These are phyloP conservation scores for Kuschelorhynchus macadamiae DNA, from an alignment of 2,888 invertebrate genomes.

Conservation along the genomic window DNA sequence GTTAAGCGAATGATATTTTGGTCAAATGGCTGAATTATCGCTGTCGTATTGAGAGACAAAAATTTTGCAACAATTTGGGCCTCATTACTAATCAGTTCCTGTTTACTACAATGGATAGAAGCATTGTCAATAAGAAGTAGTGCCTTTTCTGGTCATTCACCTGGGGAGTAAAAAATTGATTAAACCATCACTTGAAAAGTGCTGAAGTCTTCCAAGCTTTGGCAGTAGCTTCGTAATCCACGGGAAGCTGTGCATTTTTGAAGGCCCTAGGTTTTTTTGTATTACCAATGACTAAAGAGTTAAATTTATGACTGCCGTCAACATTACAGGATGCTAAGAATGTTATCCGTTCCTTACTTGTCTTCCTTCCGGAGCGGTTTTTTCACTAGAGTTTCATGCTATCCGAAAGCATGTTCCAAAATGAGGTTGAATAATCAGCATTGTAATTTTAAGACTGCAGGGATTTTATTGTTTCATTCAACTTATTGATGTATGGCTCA, in stretches of 20 bases:
- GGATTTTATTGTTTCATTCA: neutral
- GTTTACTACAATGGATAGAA: conserved; percentile 28
- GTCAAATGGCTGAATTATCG: conserved; percentile 30
- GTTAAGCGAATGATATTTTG: conserved; percentile 34
- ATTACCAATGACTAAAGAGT: conserved; percentile 45
- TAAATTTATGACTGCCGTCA: conserved; percentile 49
- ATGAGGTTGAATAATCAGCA: neutral
- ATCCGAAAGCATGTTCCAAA: no score
- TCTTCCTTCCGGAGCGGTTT: conserved; percentile 30
- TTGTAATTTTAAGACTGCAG: no score
- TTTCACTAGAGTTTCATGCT: no score
- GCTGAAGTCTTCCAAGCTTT: conserved; percentile 39
- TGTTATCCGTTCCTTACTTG: conserved; percentile 39
- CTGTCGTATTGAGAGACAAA: conserved; percentile 21
- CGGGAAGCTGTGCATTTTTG: conserved; percentile 29
- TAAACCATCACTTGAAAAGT: neutral
- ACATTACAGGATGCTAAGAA: conserved; percentile 51
- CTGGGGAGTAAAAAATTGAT: conserved; percentile 33
- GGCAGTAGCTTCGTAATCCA: conserved; percentile 25
- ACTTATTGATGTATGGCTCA: no score
- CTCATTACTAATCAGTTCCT: conserved; percentile 32
- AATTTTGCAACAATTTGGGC: conserved; percentile 20
- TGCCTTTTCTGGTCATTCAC: conserved; percentile 20
- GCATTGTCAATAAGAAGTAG: conserved; percentile 35
- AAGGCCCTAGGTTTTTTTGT: conserved; percentile 26